A percentile compares a stretch with the other conserved stretches of the same genome.
These are phyloP conservation scores for Galbula dea DNA, from an alignment of 2,113 vertebrate species.

Conservation along the genomic window DNA sequence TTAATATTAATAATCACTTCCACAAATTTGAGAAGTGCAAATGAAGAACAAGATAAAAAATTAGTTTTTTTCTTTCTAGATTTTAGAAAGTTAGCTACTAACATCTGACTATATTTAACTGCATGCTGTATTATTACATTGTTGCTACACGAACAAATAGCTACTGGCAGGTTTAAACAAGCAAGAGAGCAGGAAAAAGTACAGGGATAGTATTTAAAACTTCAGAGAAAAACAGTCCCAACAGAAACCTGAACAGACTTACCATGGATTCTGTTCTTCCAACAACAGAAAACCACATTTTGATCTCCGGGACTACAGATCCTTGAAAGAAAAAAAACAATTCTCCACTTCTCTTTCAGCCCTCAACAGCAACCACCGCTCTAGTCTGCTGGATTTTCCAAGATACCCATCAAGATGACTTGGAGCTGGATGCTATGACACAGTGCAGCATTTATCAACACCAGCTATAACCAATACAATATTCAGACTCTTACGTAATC, in stretches of 20 bases:
- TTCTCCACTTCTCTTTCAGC: slow-evolving; percentile 56
- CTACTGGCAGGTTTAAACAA: slow-evolving; percentile 62
- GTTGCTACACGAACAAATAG: slow-evolving; percentile 17
- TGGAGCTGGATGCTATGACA: slow-evolving; percentile 54
- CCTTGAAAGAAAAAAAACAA: slow-evolving; percentile 50
- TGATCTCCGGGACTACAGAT: slow-evolving; percentile 52
- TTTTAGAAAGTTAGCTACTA: slow-evolving; percentile 12
- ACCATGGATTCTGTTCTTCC: slow-evolving; percentile 83
- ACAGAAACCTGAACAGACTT: slow-evolving; percentile 68
- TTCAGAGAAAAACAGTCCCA: slow-evolving; percentile 40
- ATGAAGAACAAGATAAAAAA: slow-evolving; percentile 20
- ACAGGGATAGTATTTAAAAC: slow-evolving; percentile 29
- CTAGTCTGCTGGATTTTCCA: slow-evolving; percentile 60
- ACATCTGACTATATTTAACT: slow-evolving; percentile 25
- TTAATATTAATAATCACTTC: slow-evolving; percentile 4
- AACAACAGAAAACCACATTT: slow-evolving; percentile 98
- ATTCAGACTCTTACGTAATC: slow-evolving; percentile 70
- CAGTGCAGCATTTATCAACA: slow-evolving; percentile 59
- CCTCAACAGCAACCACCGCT: slow-evolving; percentile 38
- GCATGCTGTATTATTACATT: neutral
- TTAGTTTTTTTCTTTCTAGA: slow-evolving; percentile 18
- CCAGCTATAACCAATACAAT: slow-evolving; percentile 59
- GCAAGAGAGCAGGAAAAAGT: slow-evolving; percentile 13
- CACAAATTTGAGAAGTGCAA: neutral
- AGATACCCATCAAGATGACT: slow-evolving; percentile 33